These are phyloP conservation scores for Labia minor DNA, from an alignment of 2,888 invertebrate species.

Conservation along the genomic window DNA sequence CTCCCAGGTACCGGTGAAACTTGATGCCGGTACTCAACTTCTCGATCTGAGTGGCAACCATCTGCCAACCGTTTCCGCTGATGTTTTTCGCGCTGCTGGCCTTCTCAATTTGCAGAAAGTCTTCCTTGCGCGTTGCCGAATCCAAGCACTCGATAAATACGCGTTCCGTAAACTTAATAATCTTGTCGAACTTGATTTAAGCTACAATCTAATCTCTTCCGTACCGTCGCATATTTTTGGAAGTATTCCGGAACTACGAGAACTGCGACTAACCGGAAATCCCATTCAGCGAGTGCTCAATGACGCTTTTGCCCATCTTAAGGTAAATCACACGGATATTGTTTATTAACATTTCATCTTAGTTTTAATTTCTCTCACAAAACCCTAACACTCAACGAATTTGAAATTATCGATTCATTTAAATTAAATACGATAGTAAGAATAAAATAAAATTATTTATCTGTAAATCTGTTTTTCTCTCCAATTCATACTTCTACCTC, in stretches of 20 bases:
- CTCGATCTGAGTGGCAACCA: constrained; percentile 67
- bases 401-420: too few species aligned
- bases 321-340: too few species aligned
- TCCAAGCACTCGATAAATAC: constrained; percentile 56
- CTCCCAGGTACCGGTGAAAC: constrained; percentile 57
- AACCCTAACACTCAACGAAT: too few species aligned
- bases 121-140: constrained; percentile 57
- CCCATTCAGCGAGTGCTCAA: constrained; percentile 58
- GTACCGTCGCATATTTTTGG: constrained; percentile 65
- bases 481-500: too few species aligned
- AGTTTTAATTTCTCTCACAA: too few species aligned
- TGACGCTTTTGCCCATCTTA: constrained; percentile 47
- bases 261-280: constrained; percentile 63
- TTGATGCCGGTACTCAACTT: constrained; percentile 66
- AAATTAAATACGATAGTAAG: too few species aligned
- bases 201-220: constrained; percentile 53
- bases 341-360: too few species aligned
- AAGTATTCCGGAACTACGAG: constrained; percentile 60
- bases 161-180: constrained; percentile 70
- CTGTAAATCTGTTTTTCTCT: too few species aligned
- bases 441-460: too few species aligned
- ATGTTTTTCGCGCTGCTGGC: constrained; percentile 62
- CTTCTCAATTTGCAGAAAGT: constrained; percentile 71
- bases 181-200: constrained; percentile 69
- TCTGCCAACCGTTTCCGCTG: constrained; percentile 52